Base-by-base conservation (phyloP, 2,113 vertebrate genomes). In the Brachionichthys hirsutus region DNA sequence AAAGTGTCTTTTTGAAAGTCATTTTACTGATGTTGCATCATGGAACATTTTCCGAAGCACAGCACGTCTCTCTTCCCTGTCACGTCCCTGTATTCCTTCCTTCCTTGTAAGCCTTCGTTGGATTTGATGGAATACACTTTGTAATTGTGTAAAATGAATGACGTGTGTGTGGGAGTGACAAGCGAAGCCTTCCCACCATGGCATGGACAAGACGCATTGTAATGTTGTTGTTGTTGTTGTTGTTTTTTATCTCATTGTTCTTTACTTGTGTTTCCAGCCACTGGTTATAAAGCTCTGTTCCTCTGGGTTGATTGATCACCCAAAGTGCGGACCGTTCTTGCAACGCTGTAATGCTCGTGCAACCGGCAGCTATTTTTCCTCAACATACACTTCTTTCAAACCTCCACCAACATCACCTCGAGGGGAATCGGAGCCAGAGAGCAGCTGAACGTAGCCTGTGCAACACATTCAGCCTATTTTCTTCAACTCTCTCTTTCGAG, bases 291-390 rank as follows among this genome's bases (percentile, higher is more conserved):
- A 85, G 81, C 12, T 72, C 35, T 70, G 67, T 73, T 68, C 78
- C 77, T 73, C 64, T 15, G 64, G 59, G 52, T 63, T 83, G 88
- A 88, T 88, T 79, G 86, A 89, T 87, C 70, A 85, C 73, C 72
- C 66, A 66, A 80, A 83, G 71, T 78, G 83, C 77, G 51, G 50
- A 70, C 63, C 73, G 17, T 71, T 75, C 68, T 61, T 53, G 51
- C 58, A 61, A 63, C 53, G 59, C 47, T 65, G 67, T 82, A 81
- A 78, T 78, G 64, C 8, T 30, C 75, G 46, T 75, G 79, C 60
- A 63, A 55, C 67, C 17, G 15, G 53, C 44, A 59, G 79, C 65
- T 66, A 58, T 81, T 71, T 80, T 51, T 64, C 30, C 69, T 73
- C 54, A 46, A 47, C 60, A 30, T 67, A 63, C 81, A 67, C 20